Percentiles rank a stretch among this genome's conserved stretches.
Conservation (phyloP, 1,140 invertebrate genomes). For the Scylla paramamosain region DNA sequence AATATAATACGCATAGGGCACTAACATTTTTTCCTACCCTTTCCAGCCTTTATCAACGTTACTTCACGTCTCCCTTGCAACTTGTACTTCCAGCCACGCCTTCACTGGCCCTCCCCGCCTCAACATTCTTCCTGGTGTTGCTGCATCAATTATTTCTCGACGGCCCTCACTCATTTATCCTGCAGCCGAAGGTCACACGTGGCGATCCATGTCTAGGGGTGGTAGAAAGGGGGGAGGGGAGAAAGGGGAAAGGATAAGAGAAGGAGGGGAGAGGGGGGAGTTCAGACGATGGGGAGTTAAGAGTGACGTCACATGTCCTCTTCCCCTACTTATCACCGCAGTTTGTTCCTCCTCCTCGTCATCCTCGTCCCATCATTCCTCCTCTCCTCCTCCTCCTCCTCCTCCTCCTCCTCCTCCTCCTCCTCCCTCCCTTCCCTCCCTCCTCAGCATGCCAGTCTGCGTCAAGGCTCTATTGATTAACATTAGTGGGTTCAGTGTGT, state of each 20-base stretch:
- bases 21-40: no score
- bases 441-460: not conserved
- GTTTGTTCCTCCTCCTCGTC: not conserved
- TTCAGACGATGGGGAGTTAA: not conserved
- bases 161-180: not conserved
- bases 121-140: not conserved
- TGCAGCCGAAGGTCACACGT: not conserved
- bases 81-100: not conserved
- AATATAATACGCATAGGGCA: no score
- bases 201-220: not conserved
- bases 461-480: conserved; percentile 14
- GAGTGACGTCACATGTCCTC: not conserved
- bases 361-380: not conserved
- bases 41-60: no score
- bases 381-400: not conserved
- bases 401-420: not conserved
- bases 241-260: not conserved
- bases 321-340: not conserved
- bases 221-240: no score
- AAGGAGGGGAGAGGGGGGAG: not conserved
- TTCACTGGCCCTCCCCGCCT: not conserved
- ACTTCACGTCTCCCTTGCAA: not conserved
- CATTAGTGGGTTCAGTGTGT: not conserved
- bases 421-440: not conserved
- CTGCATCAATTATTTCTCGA: not conserved